Percentiles rank a stretch among this genome's conserved stretches.
Conservation (phyloP, 2,113 vertebrate species). For the Menidia beryllina region DNA sequence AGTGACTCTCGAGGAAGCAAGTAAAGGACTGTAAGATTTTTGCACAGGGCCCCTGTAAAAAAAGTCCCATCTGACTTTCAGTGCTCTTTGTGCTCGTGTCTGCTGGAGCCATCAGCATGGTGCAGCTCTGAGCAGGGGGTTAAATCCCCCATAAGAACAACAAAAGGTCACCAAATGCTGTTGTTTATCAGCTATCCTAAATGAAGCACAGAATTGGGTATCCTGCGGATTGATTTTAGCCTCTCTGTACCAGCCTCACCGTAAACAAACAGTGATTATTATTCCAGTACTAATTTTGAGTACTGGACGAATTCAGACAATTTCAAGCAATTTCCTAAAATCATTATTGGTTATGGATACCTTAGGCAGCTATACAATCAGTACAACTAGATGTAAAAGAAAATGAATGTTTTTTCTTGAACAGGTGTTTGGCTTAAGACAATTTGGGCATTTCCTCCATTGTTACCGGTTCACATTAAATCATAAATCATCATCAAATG, state of each 20-base stretch:
- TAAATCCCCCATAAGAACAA: conserved; percentile 78
- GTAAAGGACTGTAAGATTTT: conserved; percentile 3
- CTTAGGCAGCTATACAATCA: not conserved
- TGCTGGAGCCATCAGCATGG: conserved; percentile 68
- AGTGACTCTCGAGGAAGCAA: conserved; percentile 17
- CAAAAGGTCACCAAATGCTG: conserved; percentile 86
- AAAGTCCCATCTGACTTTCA: conserved; percentile 56
- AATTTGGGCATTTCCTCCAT: too few species aligned
- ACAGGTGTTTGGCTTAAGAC: not conserved
- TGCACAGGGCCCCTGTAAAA: conserved; percentile 25
- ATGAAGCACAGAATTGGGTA: conserved; percentile 43
- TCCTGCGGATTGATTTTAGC: conserved; percentile 61
- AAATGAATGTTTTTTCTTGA: not conserved
- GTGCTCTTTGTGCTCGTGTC: conserved; percentile 40
- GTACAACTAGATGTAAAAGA: not conserved
- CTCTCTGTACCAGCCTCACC: conserved; percentile 28
- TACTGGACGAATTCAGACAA: not conserved
- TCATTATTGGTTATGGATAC: not conserved
- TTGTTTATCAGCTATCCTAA: conserved; percentile 76
- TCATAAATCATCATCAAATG: too few species aligned
- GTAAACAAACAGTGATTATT: conserved; percentile 27
- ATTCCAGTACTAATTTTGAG: conserved; percentile 5
- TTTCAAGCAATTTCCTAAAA: not conserved
- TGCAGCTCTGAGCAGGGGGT: conserved; percentile 73
- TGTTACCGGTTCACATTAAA: not conserved